Evolutionary conservation across 2,888 invertebrate genomes (phyloP).

Genomic region (Cosmopolites sordidus): DNA sequence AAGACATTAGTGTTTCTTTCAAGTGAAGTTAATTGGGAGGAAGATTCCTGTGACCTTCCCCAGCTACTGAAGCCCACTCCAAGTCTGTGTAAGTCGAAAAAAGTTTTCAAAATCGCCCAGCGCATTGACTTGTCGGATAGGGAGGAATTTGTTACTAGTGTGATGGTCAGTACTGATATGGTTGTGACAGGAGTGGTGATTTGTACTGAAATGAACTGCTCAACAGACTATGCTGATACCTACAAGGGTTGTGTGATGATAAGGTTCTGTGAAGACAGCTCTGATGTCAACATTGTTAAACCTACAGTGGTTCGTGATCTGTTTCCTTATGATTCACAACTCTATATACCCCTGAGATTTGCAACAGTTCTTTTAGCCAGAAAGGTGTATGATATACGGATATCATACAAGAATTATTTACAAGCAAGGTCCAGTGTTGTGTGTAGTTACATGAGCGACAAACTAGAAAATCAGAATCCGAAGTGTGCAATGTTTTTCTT

Average conservation of each 20-base stretch:
- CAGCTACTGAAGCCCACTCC: slow-evolving; percentile 13
- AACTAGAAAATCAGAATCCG: slow-evolving; percentile 29
- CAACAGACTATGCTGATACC: slow-evolving; percentile 9
- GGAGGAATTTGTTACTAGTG: slow-evolving; percentile 30
- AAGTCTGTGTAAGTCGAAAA: slow-evolving; percentile 21
- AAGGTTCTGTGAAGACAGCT: slow-evolving; percentile 27
- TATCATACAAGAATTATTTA: slow-evolving; percentile 35
- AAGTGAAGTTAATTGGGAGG: slow-evolving; percentile 23
- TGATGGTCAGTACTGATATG: slow-evolving; percentile 29
- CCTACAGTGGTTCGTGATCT: slow-evolving; percentile 29
- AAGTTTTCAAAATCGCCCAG: slow-evolving; percentile 35
- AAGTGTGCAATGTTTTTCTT: slow-evolving; percentile 35
- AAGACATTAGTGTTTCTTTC: slow-evolving; percentile 25
- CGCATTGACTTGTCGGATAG: slow-evolving; percentile 30
- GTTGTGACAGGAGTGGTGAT: slow-evolving; percentile 35
- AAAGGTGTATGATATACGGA: slow-evolving; percentile 36
- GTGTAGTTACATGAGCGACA: slow-evolving; percentile 37
- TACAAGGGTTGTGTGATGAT: slow-evolving; percentile 29
- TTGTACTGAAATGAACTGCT: slow-evolving; percentile 31
- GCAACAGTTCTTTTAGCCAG: slow-evolving; percentile 34
- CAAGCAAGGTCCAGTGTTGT: slow-evolving; percentile 31
- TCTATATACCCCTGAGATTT: slow-evolving; percentile 32
- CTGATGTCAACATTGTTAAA: slow-evolving; percentile 24
- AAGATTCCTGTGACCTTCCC: slow-evolving; percentile 21
- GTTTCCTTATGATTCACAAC: slow-evolving; percentile 31